Conservation (phyloP, 2,113 vertebrate genomes). For the Pelecanus crispus region DNA sequence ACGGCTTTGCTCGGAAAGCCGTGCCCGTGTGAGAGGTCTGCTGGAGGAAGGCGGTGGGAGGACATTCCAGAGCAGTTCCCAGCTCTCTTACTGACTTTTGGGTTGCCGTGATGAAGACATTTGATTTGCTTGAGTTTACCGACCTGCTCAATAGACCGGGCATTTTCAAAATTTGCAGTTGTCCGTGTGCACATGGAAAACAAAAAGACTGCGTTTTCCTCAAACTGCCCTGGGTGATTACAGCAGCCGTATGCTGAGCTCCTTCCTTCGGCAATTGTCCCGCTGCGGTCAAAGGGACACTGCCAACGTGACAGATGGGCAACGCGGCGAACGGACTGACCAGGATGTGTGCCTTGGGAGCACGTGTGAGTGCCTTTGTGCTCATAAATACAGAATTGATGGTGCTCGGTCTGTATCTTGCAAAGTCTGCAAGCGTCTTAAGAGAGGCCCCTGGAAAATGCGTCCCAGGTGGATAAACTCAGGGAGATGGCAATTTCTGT, state of each 20-base stretch:
- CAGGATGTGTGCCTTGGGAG: neutral
- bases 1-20: neutral
- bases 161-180: neutral
- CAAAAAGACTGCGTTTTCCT: neutral
- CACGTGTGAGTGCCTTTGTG: neutral
- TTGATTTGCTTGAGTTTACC: neutral
- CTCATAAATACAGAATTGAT: neutral
- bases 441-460: neutral
- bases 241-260: neutral
- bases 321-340: fast-evolving
- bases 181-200: fast-evolving
- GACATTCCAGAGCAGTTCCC: fast-evolving
- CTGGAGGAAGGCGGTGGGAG: neutral
- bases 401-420: neutral
- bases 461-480: neutral
- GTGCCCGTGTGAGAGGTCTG: neutral
- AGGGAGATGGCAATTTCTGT: neutral
- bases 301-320: neutral
- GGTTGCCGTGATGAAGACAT: neutral
- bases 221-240: neutral
- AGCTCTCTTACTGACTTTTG: neutral
- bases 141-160: fast-evolving
- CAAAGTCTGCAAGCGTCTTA: neutral
- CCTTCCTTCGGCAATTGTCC: neutral
- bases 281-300: neutral